Evolutionary conservation across 2,113 vertebrate species (phyloP).

Genomic region (Poeciliopsis retropinna): DNA sequence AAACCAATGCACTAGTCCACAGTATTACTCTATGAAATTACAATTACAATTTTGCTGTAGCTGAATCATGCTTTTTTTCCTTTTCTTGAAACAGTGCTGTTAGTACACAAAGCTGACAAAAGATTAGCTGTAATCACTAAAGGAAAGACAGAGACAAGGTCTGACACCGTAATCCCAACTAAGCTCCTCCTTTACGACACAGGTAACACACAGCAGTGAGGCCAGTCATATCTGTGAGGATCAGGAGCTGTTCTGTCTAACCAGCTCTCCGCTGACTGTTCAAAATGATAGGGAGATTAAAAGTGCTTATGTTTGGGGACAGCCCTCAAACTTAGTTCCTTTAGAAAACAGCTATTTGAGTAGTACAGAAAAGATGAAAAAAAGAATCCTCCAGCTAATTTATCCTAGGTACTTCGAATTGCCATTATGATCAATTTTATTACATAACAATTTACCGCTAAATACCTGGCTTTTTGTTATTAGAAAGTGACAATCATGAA

Average conservation of each 20-base stretch:
- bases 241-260: slow-evolving; percentile 19
- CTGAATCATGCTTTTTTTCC: background rate
- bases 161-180: slow-evolving; percentile 63
- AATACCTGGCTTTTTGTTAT: background rate
- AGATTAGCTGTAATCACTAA: slow-evolving; percentile 74
- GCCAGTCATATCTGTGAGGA: slow-evolving; percentile 37
- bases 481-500: background rate
- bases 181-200: slow-evolving; percentile 39
- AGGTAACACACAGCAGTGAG: slow-evolving; percentile 8
- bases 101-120: slow-evolving; percentile 32
- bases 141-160: slow-evolving; percentile 44
- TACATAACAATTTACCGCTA: background rate
- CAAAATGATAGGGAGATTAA: background rate
- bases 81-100: slow-evolving; percentile 5
- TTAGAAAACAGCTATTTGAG: background rate
- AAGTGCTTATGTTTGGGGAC: background rate
- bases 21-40: background rate
- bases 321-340: background rate
- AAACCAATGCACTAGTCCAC: background rate
- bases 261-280: background rate
- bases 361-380: background rate
- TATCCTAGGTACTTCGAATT: background rate
- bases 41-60: background rate
- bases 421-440: background rate
- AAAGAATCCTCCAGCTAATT: background rate